Evolutionary conservation across 2,888 invertebrate genomes (phyloP), one percentile per base, ranked within the genome.

Genomic region (Caenorhabditis sp.): DNA sequence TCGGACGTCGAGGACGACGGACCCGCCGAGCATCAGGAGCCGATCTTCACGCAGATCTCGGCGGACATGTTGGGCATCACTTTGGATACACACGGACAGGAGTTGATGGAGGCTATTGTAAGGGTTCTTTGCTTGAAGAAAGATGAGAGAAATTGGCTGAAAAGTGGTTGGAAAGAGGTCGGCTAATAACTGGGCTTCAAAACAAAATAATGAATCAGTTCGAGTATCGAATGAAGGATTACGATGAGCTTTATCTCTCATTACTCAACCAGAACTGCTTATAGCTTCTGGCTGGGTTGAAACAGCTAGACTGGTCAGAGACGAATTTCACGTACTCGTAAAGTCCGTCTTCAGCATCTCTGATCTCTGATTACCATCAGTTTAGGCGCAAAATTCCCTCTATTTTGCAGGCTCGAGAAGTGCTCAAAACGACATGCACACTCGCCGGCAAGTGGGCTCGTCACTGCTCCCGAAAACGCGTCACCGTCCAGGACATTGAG

Each of bases 51-150:
- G 0, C 68, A 51, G 31, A 22, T 8, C 8, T 14, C 38, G 3
- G 77, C 77, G 28, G 82, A 82, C 38, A 22, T 73, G 22, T 31
- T 73, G 7, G 82, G 82, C 44, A 73, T 82, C 6, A 66, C 68
- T 28, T 24, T 82, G 8, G 77, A 82, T 31, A 5, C 22, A 22
- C 51, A 64, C 0, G 77, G 76, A 1, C 24, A 54, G 16, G n/a
- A 47, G 14, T 6, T 68, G 10, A 16, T 70, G 6, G 73, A 73
- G 28, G n/a, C 19, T n/a, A 44, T 77, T 19, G 81, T 81, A 28
- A 75, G 73, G 61, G n/a, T n/a, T n/a, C n/a, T n/a, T n/a, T n/a
- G n/a, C n/a, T n/a, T n/a, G n/a, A n/a, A n/a, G n/a, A n/a, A n/a
- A n/a, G n/a, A n/a, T n/a, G n/a, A 14, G 8, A 22, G n/a, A 26